These are phyloP conservation scores for Shinisaurus crocodilurus DNA, from an alignment of 2,113 vertebrate genomes.

Conservation along the genomic window DNA sequence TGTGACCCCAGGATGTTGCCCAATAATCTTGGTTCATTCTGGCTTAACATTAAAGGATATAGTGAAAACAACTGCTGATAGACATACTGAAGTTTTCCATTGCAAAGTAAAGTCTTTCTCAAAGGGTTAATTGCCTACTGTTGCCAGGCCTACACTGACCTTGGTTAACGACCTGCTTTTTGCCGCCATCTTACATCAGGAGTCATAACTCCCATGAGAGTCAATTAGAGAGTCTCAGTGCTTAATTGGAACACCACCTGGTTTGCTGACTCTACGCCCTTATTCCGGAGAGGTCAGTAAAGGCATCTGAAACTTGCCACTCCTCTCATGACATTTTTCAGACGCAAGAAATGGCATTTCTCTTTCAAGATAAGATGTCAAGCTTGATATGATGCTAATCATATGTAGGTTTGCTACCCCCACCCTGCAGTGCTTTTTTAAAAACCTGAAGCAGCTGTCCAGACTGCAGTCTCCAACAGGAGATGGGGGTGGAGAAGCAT, in stretches of 20 bases:
- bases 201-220: background rate
- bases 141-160: slow-evolving; percentile 1
- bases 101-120: background rate
- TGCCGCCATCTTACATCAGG: background rate
- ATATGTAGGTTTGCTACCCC: background rate
- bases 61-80: background rate
- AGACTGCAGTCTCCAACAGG: background rate
- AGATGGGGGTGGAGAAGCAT: too few relatives aligned
- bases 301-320: slow-evolving; percentile 11
- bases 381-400: background rate
- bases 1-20: background rate
- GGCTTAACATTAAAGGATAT: background rate
- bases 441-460: background rate
- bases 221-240: slow-evolving; percentile 17
- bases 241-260: slow-evolving; percentile 1
- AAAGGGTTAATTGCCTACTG: background rate
- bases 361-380: slow-evolving; percentile 7
- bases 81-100: background rate
- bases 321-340: background rate
- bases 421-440: background rate
- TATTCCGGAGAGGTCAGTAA: background rate
- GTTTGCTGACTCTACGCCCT: background rate
- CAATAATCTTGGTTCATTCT: background rate
- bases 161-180: background rate
- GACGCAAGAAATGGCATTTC: background rate